Conservation (phyloP, 2,797 vertebrate genomes). For the Pseudochirops corinnae region DNA sequence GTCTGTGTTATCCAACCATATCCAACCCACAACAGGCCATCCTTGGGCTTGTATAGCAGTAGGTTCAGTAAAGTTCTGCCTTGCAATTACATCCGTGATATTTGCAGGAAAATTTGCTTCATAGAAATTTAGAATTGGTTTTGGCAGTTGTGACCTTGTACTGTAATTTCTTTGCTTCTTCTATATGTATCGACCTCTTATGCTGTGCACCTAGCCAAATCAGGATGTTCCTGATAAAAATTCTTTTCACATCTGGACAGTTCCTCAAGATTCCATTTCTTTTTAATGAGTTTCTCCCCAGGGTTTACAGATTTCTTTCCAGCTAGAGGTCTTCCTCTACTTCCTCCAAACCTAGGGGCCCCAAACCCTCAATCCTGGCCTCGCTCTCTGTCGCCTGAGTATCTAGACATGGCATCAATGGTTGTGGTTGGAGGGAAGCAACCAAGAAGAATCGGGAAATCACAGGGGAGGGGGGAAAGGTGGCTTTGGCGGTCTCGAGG, state of each 20-base stretch:
- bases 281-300: constrained; percentile 95
- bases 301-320: constrained; percentile 97
- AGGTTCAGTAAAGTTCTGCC: constrained; percentile 95
- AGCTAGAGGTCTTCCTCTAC: constrained; percentile 91
- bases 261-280: constrained; percentile 97
- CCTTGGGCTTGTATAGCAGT: constrained; percentile 97
- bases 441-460: no score
- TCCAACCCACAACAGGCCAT: constrained; percentile 97
- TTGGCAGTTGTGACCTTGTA: constrained; percentile 95
- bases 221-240: constrained; percentile 96
- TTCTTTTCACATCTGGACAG: constrained; percentile 98
- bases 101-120: constrained; percentile 97
- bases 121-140: constrained; percentile 94
- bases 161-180: constrained; percentile 94
- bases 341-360: constrained; percentile 95
- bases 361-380: constrained; percentile 86
- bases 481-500: no score
- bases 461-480: no score
- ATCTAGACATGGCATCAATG: no score
- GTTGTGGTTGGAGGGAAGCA: no score
- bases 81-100: constrained; percentile 95
- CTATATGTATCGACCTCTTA: constrained; percentile 96
- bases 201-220: constrained; percentile 89
- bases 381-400: no score
- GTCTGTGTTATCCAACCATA: constrained; percentile 98